These are phyloP conservation scores for Athalia rosae DNA, from an alignment of 2,888 invertebrate genomes.

Conservation along the genomic window DNA sequence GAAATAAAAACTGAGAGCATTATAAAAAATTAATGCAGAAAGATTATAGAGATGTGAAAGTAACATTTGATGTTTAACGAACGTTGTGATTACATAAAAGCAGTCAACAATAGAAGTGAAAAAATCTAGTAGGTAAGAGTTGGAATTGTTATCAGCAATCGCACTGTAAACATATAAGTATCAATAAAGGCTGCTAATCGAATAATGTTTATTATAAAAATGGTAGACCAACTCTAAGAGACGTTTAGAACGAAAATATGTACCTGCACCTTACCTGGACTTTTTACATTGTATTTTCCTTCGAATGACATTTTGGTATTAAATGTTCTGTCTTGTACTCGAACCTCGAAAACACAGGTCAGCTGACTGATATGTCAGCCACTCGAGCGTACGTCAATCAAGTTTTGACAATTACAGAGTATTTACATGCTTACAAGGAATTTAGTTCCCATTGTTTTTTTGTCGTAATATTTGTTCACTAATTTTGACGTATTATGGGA, in stretches of 20 bases:
- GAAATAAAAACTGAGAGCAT: too few relatives aligned
- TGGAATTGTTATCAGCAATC: too few relatives aligned
- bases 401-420: neutral
- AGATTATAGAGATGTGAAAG: too few relatives aligned
- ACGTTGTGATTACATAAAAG: too few relatives aligned
- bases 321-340: constrained; percentile 15
- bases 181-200: neutral
- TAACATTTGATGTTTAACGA: too few relatives aligned
- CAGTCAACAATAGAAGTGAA: too few relatives aligned
- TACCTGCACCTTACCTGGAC: constrained; percentile 75
- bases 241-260: constrained; percentile 16
- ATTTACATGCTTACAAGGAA: neutral
- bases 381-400: constrained; percentile 8
- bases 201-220: neutral
- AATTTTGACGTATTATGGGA: neutral
- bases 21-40: too few relatives aligned
- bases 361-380: constrained; percentile 39
- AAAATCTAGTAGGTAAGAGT: too few relatives aligned
- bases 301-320: constrained; percentile 73
- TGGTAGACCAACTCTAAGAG: too few relatives aligned
- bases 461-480: neutral
- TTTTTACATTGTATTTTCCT: constrained; percentile 78
- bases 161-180: neutral
- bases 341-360: constrained; percentile 35
- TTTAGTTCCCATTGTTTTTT: neutral